Base-by-base conservation (phyloP, 2,113 vertebrate species). In the Tragelaphus scriptus region DNA sequence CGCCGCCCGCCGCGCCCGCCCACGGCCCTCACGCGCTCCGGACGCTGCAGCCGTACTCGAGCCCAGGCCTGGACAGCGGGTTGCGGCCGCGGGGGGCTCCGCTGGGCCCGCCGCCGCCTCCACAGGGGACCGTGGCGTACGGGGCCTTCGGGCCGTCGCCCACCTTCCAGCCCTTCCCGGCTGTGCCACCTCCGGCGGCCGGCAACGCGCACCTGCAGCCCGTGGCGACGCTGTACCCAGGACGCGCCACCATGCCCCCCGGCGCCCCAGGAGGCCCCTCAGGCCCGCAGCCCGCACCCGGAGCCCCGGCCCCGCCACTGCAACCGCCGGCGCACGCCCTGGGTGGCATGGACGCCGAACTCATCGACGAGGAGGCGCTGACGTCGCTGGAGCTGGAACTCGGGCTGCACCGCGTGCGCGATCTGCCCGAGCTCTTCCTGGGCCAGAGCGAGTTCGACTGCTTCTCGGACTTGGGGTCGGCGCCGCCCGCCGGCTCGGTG, bases 401-500 rank as follows among this genome's bases (percentile, higher is more conserved):
- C 90, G 99, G 99, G 14, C 98, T 99, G 98, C 99, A 99, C 98
- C 99, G 99, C 80, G 99, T 99, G 98, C 99, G 99, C 97, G 99
- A 99, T 98, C 99, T 99, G 96, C 99, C 99, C 0, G 99, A 99
- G 99, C 99, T 99, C 86, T 99, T 99, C 98, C 98, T 99, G 98
- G 99, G 99, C 98, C 99, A 99, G 98, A 99, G 99, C 75, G 99
- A 99, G 99, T 99, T 99, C 94, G 99, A 99, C 98, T 99, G 99
- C 98, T 99, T 99, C 98, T 99, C 99, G 77, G 99, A 99, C 99
- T 99, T 99, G 98, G 99, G 99, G 94, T 99, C 99, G 98, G 99
- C 99, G 99, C 99, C 99, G 97, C 99, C 99, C 91, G 99, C 99
- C 40, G 99, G 99, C 98, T 99, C 99, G 2, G 99, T 99, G 90